Base-by-base conservation (phyloP, 2,888 invertebrate species). In the Blastobasis lacticolella region DNA sequence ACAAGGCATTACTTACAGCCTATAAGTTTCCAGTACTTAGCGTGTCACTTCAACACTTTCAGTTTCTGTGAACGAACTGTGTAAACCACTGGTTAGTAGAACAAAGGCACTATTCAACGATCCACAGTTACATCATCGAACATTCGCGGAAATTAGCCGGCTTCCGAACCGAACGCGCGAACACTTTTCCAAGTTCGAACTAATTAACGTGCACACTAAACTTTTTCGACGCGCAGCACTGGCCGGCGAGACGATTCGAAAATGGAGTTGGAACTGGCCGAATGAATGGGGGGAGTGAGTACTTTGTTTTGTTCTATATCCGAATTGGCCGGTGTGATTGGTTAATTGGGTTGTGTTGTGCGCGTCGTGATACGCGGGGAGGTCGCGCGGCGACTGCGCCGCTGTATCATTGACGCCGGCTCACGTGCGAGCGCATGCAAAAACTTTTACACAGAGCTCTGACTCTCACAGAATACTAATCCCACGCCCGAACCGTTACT, bases 371-470 rank as follows among this genome's bases (percentile, higher is more conserved):
- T 83, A 82, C 80, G 81, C 55, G 55, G 76, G 71, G 77, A 83
- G 82, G 85, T 78, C 79, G 83, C 78, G 73, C 59, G 61, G 68
- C 80, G 81, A 86, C 86, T 86, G 85, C 61, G 66, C 69, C 71
- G 73, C 67, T 74, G 69, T 82, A 78, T 77, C 81, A 78, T 75
- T 75, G 70, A 76, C 69, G 77, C 77, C 73, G 77, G 64, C 72
- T 81, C 83, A 85, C 83, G 85, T 84, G 83, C 73, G 75, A 70
- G 70, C 67, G 69, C 75, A 82, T 81, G 85, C 86, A 85, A 84
- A 83, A 83, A 77, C 75, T 71, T 76, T 75, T 71, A 76, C 74
- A 68, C 62, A 81, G 81, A 80, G 68, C 67, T 71, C 63, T 38
- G 61, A 75, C 61, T 76, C 79, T 75, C 71, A 63, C 65, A 77